Base-by-base conservation (phyloP, 2,888 invertebrate species). In the Drosophila pseudotakahashii region DNA sequence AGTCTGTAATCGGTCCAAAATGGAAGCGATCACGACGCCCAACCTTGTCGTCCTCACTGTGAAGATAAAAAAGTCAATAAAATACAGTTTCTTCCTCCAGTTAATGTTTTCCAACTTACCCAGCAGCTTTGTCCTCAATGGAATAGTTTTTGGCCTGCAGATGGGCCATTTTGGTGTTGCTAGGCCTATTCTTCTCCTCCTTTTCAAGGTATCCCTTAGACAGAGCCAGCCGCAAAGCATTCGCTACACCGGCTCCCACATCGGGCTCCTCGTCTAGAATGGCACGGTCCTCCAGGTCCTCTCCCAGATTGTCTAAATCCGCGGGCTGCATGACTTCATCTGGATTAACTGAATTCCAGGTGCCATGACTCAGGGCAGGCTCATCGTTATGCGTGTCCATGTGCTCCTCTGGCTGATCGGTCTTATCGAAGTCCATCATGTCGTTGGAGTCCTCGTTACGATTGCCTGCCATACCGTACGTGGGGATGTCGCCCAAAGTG, bases 171-270 rank as follows among this genome's bases (percentile, higher is more conserved):
- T 95, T 93, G 0, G 95, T 94, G 48, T 95, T 95, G 13, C 95
- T 95, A 0, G 94, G 94, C n/a, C 95, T 92, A 90, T 96, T 96
- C 63, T 94, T 93, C 57, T 95, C 94, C 79, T 96, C 96, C 78
- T 96, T 95, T 91, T 98, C 97, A 64, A 98, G 93, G 92, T 98
- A 98, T 10, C 97, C 99, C 94, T 99, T 99, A 89, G 97, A 97
- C 91, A 96, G 94, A 26, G 99, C 99, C 73, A 99, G 93, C 89
- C 95, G 95, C 71, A 99, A 93, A 13, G 99, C 98, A 76, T 97
- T 98, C 45, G 96, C 98, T 68, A 99, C 95, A 54, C 99, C 99
- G n/a, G 95, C 94, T 68, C 97, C 96, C 53, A 98, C 95, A 88
- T 97, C 95, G 1, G 98, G 98, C 93, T 99, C 99, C 77, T 97